Evolutionary conservation across 2,888 invertebrate species (phyloP).

Genomic region (Drosophila mimetica): DNA sequence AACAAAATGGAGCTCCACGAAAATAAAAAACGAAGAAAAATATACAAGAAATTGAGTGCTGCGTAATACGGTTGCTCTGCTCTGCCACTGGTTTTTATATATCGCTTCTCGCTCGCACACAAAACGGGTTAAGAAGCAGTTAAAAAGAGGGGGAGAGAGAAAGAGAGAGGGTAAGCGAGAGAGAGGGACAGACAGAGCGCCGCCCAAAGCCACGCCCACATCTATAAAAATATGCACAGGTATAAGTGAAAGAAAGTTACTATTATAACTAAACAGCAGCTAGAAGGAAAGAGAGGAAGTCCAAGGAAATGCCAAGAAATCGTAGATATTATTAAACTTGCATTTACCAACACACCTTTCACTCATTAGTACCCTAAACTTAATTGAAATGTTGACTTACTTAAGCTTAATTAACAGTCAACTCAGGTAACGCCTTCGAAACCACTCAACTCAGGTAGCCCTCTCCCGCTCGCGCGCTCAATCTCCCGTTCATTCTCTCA

Average conservation of each 20-base stretch:
- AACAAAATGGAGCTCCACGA: slow-evolving; percentile 36
- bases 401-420: slow-evolving; percentile 66
- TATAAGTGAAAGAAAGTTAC: slow-evolving; percentile 63
- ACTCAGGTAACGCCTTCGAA: slow-evolving; percentile 64
- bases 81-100: slow-evolving; percentile 76
- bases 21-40: slow-evolving; percentile 15
- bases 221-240: slow-evolving; percentile 43
- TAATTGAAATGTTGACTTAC: slow-evolving; percentile 43
- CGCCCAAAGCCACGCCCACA: slow-evolving; percentile 73
- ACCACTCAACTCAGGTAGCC: slow-evolving; percentile 39
- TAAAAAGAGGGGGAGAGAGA: slow-evolving; percentile 56
- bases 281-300: slow-evolving; percentile 39
- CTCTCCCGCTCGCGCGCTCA: slow-evolving; percentile 40
- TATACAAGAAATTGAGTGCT: slow-evolving; percentile 59
- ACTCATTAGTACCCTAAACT: slow-evolving; percentile 23
- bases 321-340: not conserved
- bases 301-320: not conserved
- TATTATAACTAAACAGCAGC: slow-evolving; percentile 36
- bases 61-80: slow-evolving; percentile 80
- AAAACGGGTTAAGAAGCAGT: slow-evolving; percentile 74
- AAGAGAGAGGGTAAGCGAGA: slow-evolving; percentile 36
- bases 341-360: slow-evolving; percentile 18
- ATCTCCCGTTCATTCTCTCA: slow-evolving; percentile 6
- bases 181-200: slow-evolving; percentile 53
- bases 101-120: slow-evolving; percentile 25